These are phyloP conservation scores for Drosophila ochracea DNA, from an alignment of 2,888 invertebrate species.

Conservation along the genomic window DNA sequence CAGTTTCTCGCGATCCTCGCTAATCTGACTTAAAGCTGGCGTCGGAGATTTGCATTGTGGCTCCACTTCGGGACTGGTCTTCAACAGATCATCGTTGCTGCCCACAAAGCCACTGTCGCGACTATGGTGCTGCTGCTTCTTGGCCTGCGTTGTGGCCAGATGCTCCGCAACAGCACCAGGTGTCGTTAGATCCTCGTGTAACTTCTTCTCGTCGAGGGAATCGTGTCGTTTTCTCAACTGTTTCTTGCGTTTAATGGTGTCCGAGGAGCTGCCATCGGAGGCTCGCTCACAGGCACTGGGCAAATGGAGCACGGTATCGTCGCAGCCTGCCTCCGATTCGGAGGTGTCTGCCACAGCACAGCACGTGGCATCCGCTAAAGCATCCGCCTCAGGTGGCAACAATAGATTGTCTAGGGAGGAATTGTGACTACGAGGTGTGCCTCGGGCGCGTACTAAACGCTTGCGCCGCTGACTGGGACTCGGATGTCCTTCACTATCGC, in stretches of 20 bases:
- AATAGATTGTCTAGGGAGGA: constrained; percentile 92
- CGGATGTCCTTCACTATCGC: constrained; percentile 95
- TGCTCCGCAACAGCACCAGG: not conserved
- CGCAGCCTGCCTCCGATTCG: constrained; percentile 89
- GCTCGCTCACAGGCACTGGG: constrained; percentile 90
- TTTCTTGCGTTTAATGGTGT: constrained; percentile 94
- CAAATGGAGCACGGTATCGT: constrained; percentile 89
- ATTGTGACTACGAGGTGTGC: constrained; percentile 93
- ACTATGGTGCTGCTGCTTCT: constrained; percentile 89
- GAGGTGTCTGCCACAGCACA: constrained; percentile 87
- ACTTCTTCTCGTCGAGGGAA: constrained; percentile 86
- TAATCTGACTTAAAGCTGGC: constrained; percentile 74
- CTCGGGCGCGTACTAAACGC: constrained; percentile 91
- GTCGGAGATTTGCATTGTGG: constrained; percentile 72
- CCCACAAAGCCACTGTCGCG: constrained; percentile 95
- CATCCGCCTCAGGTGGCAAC: constrained; percentile 83
- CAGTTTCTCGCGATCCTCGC: constrained; percentile 84
- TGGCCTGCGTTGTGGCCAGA: constrained; percentile 87
- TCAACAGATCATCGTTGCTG: constrained; percentile 93
- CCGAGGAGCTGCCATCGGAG: constrained; percentile 84
- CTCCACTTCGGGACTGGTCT: constrained; percentile 85
- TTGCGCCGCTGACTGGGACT: constrained; percentile 95
- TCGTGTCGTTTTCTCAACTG: constrained; percentile 89
- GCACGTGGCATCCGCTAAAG: constrained; percentile 71
- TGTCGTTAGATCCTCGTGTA: constrained; percentile 60